A percentile compares a stretch with the other conserved stretches of the same genome.
Evolutionary conservation across 2,113 vertebrate genomes (phyloP).

Genomic region (Tonatia bakeri): DNA sequence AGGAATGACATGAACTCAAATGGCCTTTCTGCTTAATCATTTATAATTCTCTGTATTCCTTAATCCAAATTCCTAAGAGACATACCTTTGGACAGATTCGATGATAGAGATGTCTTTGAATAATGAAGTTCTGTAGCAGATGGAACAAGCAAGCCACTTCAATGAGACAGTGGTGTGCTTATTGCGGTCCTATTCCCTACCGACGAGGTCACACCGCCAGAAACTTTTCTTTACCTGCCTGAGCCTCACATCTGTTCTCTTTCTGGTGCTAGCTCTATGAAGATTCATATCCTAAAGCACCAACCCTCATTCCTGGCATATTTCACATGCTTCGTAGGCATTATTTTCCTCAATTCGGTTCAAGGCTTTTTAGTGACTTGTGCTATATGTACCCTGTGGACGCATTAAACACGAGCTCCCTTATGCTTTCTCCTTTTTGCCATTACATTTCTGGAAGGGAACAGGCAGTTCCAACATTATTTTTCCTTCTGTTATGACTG

Average conservation of each 20-base stretch:
- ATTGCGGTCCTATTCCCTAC: rapidly evolving
- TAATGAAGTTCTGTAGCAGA: not conserved
- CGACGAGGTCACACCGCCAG: rapidly evolving
- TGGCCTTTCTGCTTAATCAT: not conserved
- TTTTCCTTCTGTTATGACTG: constrained; percentile 2
- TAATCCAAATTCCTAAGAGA: not conserved
- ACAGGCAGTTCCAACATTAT: constrained; percentile 35
- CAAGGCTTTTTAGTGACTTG: not conserved
- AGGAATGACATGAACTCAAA: rapidly evolving
- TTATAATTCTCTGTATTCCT: not conserved
- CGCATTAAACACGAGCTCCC: not conserved
- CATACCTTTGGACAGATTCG: not conserved
- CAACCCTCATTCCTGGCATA: not conserved
- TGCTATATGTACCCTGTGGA: rapidly evolving
- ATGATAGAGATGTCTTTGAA: not conserved
- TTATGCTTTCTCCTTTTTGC: not conserved
- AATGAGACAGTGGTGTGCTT: not conserved
- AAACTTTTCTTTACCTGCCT: not conserved
- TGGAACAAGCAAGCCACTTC: not conserved
- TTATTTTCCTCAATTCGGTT: not conserved
- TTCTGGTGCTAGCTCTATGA: rapidly evolving
- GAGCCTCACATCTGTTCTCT: not conserved
- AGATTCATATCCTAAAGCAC: not conserved
- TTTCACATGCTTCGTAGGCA: not conserved
- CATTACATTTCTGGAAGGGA: constrained; percentile 39